Base-by-base conservation (phyloP, 2,113 vertebrate species). In the Miniopterus natalensis region DNA sequence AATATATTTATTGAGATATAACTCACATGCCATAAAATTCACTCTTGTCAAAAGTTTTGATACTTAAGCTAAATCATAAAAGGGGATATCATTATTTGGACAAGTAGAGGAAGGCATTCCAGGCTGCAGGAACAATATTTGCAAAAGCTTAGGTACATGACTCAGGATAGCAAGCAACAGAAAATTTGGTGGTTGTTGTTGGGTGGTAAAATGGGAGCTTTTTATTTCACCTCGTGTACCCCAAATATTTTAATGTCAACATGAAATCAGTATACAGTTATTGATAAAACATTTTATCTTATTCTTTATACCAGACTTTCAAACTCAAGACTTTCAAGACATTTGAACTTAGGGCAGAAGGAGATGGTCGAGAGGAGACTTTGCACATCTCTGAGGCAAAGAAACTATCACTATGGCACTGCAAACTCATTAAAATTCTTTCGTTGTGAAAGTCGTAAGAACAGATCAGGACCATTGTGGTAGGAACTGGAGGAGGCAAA, bases 11-110 rank as follows among this genome's bases (percentile, higher is more conserved):
- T n/a, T 66, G 23, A 79, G 10, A 68, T 57, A 63, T 40, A 88
- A 84, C 73, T 81, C 53, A 93, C 4, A 40, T 53, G 21, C 42
- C 7, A 84, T 84, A 75, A 95, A 81, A 80, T 66, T 70, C 42
- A 59, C 31, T 29, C 14, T 80, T 88, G 47, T 29, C 9, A 21
- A 88, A 66, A 3, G 3, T 75, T 83, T 81, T 77, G 36, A 53
- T 66, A 70, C 29, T 90, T 86, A 51, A 40, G 9, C 42, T 87
- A 65, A 65, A 57, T 77, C 7, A 73, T 47, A 2, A 93, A 71
- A 23, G 5, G 11, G 78, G 6, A 89, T 49, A 21, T 73, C 8
- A 29, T 75, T 59, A 51, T 80, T 70, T 95, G 25, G 57, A 79
- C 53, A 92, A 68, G 17, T 66, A 73, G 21, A 4, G 6, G 42